Evolutionary conservation across 2,888 invertebrate species (phyloP), one percentile per base, ranked within the genome.

Genomic region (Ectobius pallidus): DNA sequence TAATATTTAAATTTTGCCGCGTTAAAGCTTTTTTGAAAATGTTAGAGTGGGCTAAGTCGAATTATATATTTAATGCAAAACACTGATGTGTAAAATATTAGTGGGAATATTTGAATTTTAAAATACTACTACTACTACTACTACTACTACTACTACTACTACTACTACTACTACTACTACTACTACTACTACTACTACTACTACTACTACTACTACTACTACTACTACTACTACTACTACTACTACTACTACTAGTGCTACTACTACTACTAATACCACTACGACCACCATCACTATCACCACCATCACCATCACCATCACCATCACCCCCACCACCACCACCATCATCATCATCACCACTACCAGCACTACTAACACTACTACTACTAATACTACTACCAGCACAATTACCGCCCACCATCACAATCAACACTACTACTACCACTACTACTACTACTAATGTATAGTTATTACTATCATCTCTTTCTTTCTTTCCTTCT

Each of bases 111-210:
- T n/a, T n/a, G n/a, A n/a, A n/a, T n/a, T n/a, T n/a, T n/a, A n/a
- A n/a, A 34, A 34, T 58, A 27, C 58, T 27, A 58, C 58, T 27
- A 14, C 58, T 27, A 58, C 58, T 27, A 25, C 58, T 27, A 58
- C 30, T 27, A 25, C 58, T 58, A 58, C 58, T 58, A 30, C 25
- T 27, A 58, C 58, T 55, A 55, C 55, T 58, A 30, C 58, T 58
- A 30, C 58, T 58, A 30, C 25, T 58, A 30, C 25, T 58, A 30
- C 58, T 58, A 27, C 58, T 27, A 27, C 58, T 58, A 30, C 27
- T 27, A 30, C 58, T 14, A 30, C 27, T 27, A 27, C 27, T 27
- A 58, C 58, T 27, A 30, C 3, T 58, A 58, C 30, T 27, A 58
- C 58, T 27, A 58, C 58, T 58, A 58, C 27, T 27, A 30, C 58